phyloP scores from a whole-genome alignment of 1,140 invertebrate genomes.

The Oryzaephilus surinamensis region DNA sequence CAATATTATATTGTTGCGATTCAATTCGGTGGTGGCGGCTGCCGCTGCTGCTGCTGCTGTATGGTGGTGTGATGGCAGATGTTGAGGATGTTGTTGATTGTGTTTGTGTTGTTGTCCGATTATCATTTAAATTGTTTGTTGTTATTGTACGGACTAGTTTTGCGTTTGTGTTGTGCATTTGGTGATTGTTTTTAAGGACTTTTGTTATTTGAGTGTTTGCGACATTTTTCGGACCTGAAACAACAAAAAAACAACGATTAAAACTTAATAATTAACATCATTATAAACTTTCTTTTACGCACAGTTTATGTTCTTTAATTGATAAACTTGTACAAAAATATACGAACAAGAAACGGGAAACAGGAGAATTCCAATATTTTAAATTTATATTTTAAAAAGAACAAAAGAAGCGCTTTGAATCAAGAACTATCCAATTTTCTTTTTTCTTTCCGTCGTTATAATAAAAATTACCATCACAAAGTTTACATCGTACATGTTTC shows the following conservation, averaged over 20 bases:
- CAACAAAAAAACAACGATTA: constrained; percentile 2
- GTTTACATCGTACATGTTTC: neutral
- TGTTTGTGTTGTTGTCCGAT: constrained; percentile 2
- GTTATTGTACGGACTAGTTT: constrained; percentile 23
- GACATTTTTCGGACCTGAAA: constrained; percentile 14
- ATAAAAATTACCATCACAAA: constrained; percentile 12
- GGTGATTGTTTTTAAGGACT: constrained; percentile 13
- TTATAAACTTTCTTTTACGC: neutral
- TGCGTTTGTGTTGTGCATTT: constrained; percentile 22
- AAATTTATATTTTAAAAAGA: too few species aligned
- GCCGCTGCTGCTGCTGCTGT: neutral
- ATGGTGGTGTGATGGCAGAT: constrained; percentile 19
- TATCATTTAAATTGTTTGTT: constrained; percentile 11
- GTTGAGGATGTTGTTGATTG: neutral
- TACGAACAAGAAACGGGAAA: too few species aligned
- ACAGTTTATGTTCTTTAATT: neutral
- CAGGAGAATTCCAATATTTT: too few species aligned
- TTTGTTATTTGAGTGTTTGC: constrained; percentile 9
- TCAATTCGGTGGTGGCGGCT: constrained; percentile 22
- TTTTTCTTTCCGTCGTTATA: constrained; percentile 4
- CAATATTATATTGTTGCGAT: constrained; percentile 31
- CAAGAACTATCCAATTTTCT: neutral
- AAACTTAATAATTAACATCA: neutral
- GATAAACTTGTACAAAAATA: neutral
- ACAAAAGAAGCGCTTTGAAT: too few species aligned